Conservation (phyloP, 1,140 invertebrate species). For the Dryas iulia region DNA sequence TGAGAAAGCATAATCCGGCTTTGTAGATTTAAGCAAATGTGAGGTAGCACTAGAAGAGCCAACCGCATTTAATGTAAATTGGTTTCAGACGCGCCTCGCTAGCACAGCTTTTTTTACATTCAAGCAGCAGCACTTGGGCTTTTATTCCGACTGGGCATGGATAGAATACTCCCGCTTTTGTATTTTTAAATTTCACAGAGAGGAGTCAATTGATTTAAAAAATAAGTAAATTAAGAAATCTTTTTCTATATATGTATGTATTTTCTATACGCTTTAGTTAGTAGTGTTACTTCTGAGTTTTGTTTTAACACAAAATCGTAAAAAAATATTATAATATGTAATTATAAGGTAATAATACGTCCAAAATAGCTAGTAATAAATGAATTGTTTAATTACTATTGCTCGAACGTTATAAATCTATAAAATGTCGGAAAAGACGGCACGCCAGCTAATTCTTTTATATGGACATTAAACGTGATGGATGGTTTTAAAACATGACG, state of each 20-base stretch:
- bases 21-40: slow-evolving; percentile 54
- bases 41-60: slow-evolving; percentile 62
- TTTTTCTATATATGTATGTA: background rate
- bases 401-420: slow-evolving; percentile 16
- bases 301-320: background rate
- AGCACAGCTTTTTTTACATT: slow-evolving; percentile 60
- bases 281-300: background rate
- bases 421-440: slow-evolving; percentile 53
- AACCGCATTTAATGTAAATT: slow-evolving; percentile 77
- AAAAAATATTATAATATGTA: no score
- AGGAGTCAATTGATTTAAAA: slow-evolving; percentile 45
- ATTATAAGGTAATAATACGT: background rate
- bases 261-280: no score
- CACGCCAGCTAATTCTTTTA: slow-evolving; percentile 67
- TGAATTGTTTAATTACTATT: slow-evolving; percentile 14
- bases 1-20: slow-evolving; percentile 46
- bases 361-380: background rate
- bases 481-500: slow-evolving; percentile 79
- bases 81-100: slow-evolving; percentile 49
- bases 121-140: slow-evolving; percentile 61
- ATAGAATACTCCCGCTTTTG: slow-evolving; percentile 19
- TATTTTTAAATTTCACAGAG: slow-evolving; percentile 38
- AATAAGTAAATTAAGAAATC: background rate
- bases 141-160: slow-evolving; percentile 49
- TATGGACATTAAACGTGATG: slow-evolving; percentile 78